phyloP scores from a whole-genome alignment of 1,140 invertebrate genomes.

The Drosophila mayri region DNA sequence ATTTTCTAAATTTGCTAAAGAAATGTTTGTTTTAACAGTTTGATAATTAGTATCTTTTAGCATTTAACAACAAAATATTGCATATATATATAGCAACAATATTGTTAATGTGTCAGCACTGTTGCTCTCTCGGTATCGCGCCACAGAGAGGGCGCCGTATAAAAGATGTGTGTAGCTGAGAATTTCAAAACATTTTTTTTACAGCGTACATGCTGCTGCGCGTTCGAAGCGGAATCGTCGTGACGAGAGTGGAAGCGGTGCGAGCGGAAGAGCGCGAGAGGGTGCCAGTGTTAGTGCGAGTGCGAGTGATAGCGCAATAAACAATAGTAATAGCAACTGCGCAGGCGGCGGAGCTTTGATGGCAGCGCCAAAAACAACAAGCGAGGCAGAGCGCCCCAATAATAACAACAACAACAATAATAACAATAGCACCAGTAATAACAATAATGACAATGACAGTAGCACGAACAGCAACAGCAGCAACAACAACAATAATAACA shows the following conservation, averaged over 20 bases:
- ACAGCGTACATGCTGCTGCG: conserved; percentile 14
- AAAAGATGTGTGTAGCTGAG: conserved; percentile 7
- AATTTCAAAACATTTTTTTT: conserved; percentile 18
- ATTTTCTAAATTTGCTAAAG: background rate
- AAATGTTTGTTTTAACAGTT: too few relatives aligned
- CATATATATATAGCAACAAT: too few relatives aligned
- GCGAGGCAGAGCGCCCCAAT: conserved; percentile 43
- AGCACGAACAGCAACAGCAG: conserved; percentile 14
- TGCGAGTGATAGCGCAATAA: conserved; percentile 36
- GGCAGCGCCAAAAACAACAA: conserved; percentile 65
- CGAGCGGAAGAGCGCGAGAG: background rate
- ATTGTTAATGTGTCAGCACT: background rate
- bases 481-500: conserved; percentile 30
- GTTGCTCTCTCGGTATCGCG: conserved; percentile 23
- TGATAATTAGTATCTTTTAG: too few relatives aligned
- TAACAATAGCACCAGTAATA: conserved; percentile 43
- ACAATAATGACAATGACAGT: conserved; percentile 5
- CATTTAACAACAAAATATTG: background rate
- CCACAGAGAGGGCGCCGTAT: conserved; percentile 35
- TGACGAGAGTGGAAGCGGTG: conserved; percentile 13
- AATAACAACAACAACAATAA: conserved; percentile 37
- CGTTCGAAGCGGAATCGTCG: conserved; percentile 15
- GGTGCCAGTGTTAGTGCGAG: conserved; percentile 13
- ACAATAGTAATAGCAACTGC: conserved; percentile 11
- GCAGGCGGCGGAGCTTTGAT: conserved; percentile 48